Percentiles rank a stretch among this genome's conserved stretches.
Evolutionary conservation across 2,797 vertebrate species (phyloP).

Genomic region (Tinamus major): DNA sequence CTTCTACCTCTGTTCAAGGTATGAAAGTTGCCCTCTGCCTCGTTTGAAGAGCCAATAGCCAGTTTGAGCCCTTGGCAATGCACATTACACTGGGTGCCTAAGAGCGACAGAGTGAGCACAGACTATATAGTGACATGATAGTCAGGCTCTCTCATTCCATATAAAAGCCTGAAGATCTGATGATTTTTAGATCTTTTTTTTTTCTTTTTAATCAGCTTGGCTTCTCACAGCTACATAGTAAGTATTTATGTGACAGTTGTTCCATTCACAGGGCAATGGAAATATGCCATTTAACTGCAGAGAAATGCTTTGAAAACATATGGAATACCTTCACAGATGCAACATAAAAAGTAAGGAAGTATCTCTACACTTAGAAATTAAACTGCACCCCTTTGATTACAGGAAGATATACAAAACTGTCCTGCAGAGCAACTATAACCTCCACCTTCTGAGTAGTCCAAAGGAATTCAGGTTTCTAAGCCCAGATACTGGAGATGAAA

Average conservation of each 20-base stretch:
- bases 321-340: neutral
- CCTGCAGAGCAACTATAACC: neutral
- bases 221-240: neutral
- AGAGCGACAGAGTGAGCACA: no score
- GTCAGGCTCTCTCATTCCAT: no score
- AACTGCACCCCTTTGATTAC: neutral
- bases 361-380: neutral
- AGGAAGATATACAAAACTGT: conserved; percentile 24
- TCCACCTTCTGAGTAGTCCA: neutral
- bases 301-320: neutral
- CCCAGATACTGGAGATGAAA: neutral
- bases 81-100: no score
- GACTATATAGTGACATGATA: no score
- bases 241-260: neutral
- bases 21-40: no score
- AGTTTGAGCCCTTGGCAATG: no score
- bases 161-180: no score
- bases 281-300: neutral
- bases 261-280: neutral
- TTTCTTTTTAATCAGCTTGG: neutral
- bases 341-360: neutral
- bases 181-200: no score
- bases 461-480: neutral
- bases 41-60: neutral
- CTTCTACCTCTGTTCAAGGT: neutral